Base-by-base conservation (phyloP, 2,888 invertebrate species). In the Lamellibrachia columna region DNA sequence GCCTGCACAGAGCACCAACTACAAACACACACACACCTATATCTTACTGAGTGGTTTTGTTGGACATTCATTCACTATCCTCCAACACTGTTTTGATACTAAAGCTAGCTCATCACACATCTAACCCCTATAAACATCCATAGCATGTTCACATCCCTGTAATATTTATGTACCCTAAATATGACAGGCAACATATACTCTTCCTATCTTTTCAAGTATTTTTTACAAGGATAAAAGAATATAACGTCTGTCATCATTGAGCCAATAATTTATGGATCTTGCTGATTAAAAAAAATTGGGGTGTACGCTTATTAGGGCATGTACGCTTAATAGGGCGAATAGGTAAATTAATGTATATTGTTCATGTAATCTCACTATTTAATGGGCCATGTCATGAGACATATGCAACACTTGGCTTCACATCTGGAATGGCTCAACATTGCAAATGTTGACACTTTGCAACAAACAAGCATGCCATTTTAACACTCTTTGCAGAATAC, bases 1-100 rank as follows among this genome's bases (percentile, higher is more conserved):
- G 15, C 96, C 96, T 92, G 96, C 96, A 95, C 96, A 96, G 15
- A 96, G 93, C 4, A 96, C 95, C 93, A 96, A 94, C 96, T 96
- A 93, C 7, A 94, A 94, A 91, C 4, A 90, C n/a, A 91, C 7
- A 53, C 28, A 53, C 53, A 53, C 15, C 53, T 22, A 75, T 90
- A 92, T 6, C 15, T 15, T 28, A 92, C 28, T 75, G 22, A 75
- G 22, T 11, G 15, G 15, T 22, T 75, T n/a, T 60, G 22, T 15
- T 60, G 60, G 60, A 60, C 60, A 60, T 60, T 22, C 22, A 40
- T 40, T 40, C 40, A 40, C 40, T 40, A 40, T 75, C 75, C 22
- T 22, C 22, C 22, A 75, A 75, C 75, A 11, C 7, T 75, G 75
- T 22, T 75, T 75, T 75, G 75, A 15, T n/a, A 75, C n/a, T 22